These are phyloP conservation scores for Aromia moschata DNA, from an alignment of 2,888 invertebrate genomes.

Conservation along the genomic window DNA sequence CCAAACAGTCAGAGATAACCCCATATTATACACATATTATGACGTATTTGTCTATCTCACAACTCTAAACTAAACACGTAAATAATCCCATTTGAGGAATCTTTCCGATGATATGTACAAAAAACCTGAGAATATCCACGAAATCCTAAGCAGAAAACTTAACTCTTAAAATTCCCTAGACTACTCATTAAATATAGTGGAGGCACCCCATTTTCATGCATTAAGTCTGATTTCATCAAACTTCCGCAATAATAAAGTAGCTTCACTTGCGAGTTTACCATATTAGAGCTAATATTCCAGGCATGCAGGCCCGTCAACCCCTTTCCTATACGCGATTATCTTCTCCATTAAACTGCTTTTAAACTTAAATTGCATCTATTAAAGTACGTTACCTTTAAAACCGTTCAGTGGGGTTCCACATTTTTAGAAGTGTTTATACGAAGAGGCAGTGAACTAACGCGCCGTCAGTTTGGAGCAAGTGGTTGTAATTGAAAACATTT, in stretches of 20 bases:
- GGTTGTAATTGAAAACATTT: background rate
- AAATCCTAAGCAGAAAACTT: background rate
- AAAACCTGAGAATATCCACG: background rate
- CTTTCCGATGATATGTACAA: background rate
- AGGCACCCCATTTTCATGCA: slow-evolving; percentile 1
- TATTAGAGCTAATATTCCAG: slow-evolving; percentile 21
- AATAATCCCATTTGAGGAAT: too few relatives aligned
- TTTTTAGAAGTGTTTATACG: background rate
- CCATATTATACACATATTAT: too few relatives aligned
- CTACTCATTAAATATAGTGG: slow-evolving; percentile 1
- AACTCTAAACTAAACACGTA: too few relatives aligned
- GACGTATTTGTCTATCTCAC: too few relatives aligned
- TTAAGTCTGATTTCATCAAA: slow-evolving; percentile 14
- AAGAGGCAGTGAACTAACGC: background rate
- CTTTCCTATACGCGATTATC: slow-evolving; percentile 21
- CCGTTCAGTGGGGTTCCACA: background rate
- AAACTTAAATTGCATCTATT: slow-evolving; percentile 21
- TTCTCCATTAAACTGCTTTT: slow-evolving; percentile 20
- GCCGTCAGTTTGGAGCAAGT: background rate
- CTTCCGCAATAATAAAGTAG: slow-evolving; percentile 21
- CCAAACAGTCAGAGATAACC: too few relatives aligned
- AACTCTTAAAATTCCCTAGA: background rate
- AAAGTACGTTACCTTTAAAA: slow-evolving; percentile 11
- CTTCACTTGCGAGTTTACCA: slow-evolving; percentile 20
- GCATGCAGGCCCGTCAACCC: slow-evolving; percentile 13